Percentiles rank a stretch among this genome's conserved stretches.
Conservation (phyloP, 2,113 vertebrate genomes). For the Oriolus oriolus region DNA sequence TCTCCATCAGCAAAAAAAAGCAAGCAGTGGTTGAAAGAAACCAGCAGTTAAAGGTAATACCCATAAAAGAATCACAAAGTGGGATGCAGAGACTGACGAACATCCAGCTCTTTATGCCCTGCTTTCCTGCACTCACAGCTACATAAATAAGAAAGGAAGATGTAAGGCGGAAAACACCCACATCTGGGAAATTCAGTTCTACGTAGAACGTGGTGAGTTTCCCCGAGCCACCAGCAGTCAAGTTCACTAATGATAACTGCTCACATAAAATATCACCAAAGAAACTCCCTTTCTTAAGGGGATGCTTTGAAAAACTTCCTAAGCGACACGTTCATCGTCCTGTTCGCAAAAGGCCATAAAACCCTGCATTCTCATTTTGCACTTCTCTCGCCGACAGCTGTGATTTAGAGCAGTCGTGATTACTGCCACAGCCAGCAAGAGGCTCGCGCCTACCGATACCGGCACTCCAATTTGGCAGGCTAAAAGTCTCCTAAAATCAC, state of each 20-base stretch:
- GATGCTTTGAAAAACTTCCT: constrained; percentile 33
- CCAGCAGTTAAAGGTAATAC: not conserved
- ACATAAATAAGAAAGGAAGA: not conserved
- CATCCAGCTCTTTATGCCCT: not conserved
- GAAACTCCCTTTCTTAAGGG: not conserved
- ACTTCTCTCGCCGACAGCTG: constrained; percentile 7
- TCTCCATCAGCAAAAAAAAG: not conserved
- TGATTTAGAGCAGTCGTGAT: constrained; percentile 40
- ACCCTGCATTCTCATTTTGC: constrained; percentile 29
- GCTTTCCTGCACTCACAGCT: not conserved
- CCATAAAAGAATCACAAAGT: not conserved
- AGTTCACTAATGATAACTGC: not conserved
- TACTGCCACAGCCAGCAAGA: not conserved
- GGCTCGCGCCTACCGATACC: not conserved
- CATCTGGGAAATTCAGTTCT: not conserved
- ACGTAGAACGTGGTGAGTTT: fast-evolving
- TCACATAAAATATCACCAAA: not conserved
- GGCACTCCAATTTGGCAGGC: constrained; percentile 30
- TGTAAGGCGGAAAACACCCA: not conserved
- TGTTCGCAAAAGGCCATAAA: constrained; percentile 22
- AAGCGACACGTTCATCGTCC: constrained; percentile 14
- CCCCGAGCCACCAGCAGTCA: not conserved
- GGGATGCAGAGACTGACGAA: fast-evolving
- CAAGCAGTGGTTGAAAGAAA: not conserved
- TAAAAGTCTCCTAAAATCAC: constrained; percentile 52